Evolutionary conservation across 2,888 invertebrate species (phyloP), one percentile per base, ranked within the genome.

Genomic region (Lypha dubia): DNA sequence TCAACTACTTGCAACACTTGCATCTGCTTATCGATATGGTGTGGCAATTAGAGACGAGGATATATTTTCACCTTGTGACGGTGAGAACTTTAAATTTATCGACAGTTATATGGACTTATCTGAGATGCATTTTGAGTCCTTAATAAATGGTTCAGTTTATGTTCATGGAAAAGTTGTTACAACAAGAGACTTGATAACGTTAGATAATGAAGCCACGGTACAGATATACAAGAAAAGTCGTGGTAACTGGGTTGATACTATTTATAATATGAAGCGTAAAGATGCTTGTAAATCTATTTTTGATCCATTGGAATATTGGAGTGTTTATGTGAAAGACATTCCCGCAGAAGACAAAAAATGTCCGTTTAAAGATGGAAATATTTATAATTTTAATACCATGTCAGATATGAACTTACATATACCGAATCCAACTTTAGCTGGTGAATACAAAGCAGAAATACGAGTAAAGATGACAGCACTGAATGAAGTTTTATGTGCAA

Each of bases 401-500:
- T 1, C 35, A 58, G 58, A 58, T 17, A 35, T 20, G 35, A 58
- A 1, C 4, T 3, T 58, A 4, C 6, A 17, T 11, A 1, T 35
- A 2, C 32, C 32, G 6, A 17, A 32, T 58, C 32, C 32, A 32
- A n/a, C 1, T 3, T 11, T 58, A 2, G 32, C n/a, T 58, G 58
- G 58, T 0, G 24, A 58, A 35, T 32, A 35, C 58, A 58, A 58
- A 11, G 3, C 9, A 17, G 7, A 35, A 35, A 11, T 35, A 32
- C 32, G 9, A 1, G 17, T 17, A 0, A 9, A 1, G 3, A 0
- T 35, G 6, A 17, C 5, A 3, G 58, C n/a, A n/a, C 28, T 32
- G 11, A 58, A 58, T n/a, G 58, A 58, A 58, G 35, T 58, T 6
- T 35, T 58, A 1, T 58, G 58, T 35, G 11, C 17, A 17, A 35